Conservation (phyloP, 2,113 vertebrate species). For the Bubalus kerabau region DNA sequence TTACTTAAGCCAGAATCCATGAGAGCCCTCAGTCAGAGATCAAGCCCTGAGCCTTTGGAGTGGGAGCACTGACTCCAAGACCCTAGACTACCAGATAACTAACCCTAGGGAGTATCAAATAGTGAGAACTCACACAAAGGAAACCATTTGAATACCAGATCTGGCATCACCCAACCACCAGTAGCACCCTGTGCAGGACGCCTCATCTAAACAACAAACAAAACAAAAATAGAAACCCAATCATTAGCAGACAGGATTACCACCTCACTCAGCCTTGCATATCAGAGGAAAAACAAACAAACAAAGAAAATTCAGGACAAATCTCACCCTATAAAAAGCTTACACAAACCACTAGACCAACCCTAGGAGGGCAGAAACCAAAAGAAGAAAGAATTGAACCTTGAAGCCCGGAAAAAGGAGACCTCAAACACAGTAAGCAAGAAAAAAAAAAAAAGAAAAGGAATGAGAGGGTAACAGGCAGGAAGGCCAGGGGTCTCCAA, state of each 20-base stretch:
- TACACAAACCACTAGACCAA: neutral
- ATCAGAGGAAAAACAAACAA: neutral
- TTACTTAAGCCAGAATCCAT: neutral
- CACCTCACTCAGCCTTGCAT: neutral
- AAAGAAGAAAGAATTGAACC: neutral
- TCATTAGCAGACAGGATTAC: neutral
- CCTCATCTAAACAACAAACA: neutral
- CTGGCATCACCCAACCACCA: neutral
- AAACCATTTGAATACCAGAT: neutral
- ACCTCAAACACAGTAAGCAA: neutral
- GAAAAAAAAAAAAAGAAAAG: neutral
- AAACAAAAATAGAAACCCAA: neutral
- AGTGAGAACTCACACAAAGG: neutral
- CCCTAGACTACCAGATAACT: neutral
- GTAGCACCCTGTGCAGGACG: neutral
- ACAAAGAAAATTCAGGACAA: neutral
- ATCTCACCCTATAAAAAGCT: neutral
- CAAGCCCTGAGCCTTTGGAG: neutral
- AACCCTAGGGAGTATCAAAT: neutral
- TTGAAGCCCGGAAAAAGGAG: neutral
- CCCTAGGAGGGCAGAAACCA: neutral
- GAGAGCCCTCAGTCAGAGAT: neutral
- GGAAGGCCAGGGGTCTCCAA: neutral
- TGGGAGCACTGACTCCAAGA: neutral
- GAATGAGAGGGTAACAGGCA: neutral